Conservation (phyloP, 2,888 invertebrate species). For the Drymonia ruficornis region DNA sequence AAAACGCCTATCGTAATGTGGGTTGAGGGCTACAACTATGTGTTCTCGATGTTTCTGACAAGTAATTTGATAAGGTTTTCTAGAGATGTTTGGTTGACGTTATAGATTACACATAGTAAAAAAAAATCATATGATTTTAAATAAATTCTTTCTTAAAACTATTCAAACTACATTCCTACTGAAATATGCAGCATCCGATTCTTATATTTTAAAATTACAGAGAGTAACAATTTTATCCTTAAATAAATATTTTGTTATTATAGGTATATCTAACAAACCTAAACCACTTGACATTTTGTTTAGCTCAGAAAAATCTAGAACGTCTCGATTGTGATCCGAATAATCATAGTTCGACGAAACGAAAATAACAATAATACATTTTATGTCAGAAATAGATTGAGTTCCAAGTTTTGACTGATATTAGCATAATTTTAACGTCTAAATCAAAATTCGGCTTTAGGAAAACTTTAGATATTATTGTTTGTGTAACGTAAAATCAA, state of each 20-base stretch:
- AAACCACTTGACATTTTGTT: neutral
- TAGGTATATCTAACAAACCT: too few relatives aligned
- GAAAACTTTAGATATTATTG: neutral
- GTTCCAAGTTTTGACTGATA: slow-evolving; percentile 16
- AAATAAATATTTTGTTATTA: too few relatives aligned
- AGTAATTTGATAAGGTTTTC: slow-evolving; percentile 11
- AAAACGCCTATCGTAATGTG: slow-evolving; percentile 58
- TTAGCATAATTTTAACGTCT: slow-evolving; percentile 16
- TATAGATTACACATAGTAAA: too few relatives aligned
- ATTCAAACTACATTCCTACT: too few relatives aligned
- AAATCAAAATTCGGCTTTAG: slow-evolving; percentile 9
- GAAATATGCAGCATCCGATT: too few relatives aligned
- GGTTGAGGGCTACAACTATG: slow-evolving; percentile 39
- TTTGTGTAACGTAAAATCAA: neutral
- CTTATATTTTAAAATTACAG: too few relatives aligned
- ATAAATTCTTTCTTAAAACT: too few relatives aligned
- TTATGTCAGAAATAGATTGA: slow-evolving; percentile 16
- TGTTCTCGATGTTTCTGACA: slow-evolving; percentile 37
- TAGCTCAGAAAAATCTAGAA: slow-evolving; percentile 6
- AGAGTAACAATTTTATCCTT: too few relatives aligned
- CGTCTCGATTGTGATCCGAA: slow-evolving; percentile 13
- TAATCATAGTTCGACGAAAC: slow-evolving; percentile 13
- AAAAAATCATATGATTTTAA: too few relatives aligned
- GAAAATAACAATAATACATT: slow-evolving; percentile 18
- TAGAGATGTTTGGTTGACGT: too few relatives aligned